phyloP scores from a whole-genome alignment of 2,113 vertebrate genomes.

The Euleptes europaea region DNA sequence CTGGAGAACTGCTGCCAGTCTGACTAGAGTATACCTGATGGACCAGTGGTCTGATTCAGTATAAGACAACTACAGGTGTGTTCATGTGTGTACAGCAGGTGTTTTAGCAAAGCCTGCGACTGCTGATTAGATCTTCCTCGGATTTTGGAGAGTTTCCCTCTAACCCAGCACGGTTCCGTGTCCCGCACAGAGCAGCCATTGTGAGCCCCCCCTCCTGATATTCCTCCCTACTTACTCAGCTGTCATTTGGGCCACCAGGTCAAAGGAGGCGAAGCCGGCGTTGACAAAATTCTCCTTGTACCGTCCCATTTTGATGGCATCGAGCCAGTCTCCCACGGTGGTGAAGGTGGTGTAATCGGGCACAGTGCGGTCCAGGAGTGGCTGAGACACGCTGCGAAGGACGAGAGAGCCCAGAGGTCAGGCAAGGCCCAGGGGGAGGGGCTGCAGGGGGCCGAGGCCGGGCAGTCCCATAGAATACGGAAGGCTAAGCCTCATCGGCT shows the following conservation, averaged over 20 bases:
- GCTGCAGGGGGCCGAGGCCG: neutral
- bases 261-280: slow-evolving; percentile 95
- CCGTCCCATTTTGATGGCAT: slow-evolving; percentile 99
- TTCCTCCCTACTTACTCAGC: slow-evolving; percentile 88
- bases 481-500: neutral
- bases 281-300: slow-evolving; percentile 98
- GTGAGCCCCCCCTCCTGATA: neutral
- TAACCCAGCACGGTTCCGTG: no score
- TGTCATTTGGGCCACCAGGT: slow-evolving; percentile 98
- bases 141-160: no score
- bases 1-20: no score
- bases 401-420: slow-evolving; percentile 68
- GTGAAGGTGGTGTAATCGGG: slow-evolving; percentile 98
- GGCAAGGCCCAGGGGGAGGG: slow-evolving; percentile 29
- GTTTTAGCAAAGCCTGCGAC: no score
- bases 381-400: slow-evolving; percentile 89
- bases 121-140: no score
- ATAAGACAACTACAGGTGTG: no score
- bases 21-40: no score
- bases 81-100: no score
- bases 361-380: slow-evolving; percentile 95
- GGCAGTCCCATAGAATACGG: neutral
- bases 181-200: no score
- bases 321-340: slow-evolving; percentile 98
- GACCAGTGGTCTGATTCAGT: no score